Conservation (phyloP, 2,113 vertebrate genomes). For the Mesoclemmys tuberculata region DNA sequence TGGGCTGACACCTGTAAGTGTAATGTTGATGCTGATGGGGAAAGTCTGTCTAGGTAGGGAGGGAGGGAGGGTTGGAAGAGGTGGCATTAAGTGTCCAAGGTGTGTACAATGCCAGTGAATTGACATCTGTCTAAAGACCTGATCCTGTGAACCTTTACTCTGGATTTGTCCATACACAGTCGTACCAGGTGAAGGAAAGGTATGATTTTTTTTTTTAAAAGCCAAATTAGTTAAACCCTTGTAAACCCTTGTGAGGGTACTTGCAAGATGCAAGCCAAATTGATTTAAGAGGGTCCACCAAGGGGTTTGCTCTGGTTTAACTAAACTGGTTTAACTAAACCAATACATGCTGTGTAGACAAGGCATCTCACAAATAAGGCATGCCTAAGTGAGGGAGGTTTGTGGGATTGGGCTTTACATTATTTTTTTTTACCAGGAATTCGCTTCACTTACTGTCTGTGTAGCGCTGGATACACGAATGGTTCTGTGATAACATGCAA, state of each 20-base stretch:
- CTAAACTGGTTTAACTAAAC: neutral
- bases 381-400: neutral
- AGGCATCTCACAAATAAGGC: neutral
- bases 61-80: neutral
- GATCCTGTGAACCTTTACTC: neutral
- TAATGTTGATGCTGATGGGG: fast-evolving
- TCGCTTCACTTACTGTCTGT: neutral
- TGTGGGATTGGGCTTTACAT: neutral
- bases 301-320: constrained; percentile 15
- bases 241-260: fast-evolving
- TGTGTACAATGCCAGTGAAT: neutral
- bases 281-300: neutral
- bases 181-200: neutral
- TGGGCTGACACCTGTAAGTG: constrained; percentile 34
- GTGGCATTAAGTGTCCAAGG: neutral
- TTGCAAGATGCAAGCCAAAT: neutral
- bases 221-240: neutral
- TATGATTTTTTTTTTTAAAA: neutral
- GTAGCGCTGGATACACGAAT: fast-evolving
- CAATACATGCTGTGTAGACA: neutral
- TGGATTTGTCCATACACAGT: neutral
- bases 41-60: fast-evolving
- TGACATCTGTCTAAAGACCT: neutral
- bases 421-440: neutral
- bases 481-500: fast-evolving